Conservation (phyloP, 2,797 vertebrate genomes). For the Sebastes goodei region DNA sequence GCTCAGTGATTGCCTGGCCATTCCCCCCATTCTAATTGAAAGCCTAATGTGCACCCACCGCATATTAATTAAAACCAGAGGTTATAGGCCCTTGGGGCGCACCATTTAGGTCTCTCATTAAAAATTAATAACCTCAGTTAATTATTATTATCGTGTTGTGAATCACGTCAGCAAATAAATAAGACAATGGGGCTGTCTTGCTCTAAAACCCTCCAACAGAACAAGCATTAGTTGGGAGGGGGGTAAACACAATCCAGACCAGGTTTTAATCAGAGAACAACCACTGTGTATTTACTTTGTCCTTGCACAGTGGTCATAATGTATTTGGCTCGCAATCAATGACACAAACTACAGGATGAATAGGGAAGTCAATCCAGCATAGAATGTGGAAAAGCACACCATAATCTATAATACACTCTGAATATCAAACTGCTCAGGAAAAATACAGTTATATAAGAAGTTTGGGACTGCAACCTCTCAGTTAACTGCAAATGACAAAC, state of each 20-base stretch:
- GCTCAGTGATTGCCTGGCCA: slow-evolving; percentile 79
- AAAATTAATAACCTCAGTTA: slow-evolving; percentile 86
- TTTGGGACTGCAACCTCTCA: not conserved
- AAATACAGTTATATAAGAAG: not conserved
- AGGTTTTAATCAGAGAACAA: slow-evolving; percentile 59
- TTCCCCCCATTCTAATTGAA: slow-evolving; percentile 84
- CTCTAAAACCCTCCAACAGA: not conserved
- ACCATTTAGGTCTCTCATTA: slow-evolving; percentile 85
- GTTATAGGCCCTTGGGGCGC: slow-evolving; percentile 81
- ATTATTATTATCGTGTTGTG: slow-evolving; percentile 84
- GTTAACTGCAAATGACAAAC: not conserved
- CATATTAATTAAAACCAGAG: slow-evolving; percentile 87
- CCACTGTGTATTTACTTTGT: slow-evolving; percentile 38
- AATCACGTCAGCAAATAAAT: slow-evolving; percentile 80
- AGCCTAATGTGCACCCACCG: slow-evolving; percentile 82
- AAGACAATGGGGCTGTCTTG: slow-evolving; percentile 68
- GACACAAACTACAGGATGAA: slow-evolving; percentile 49
- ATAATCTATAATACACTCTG: not conserved
- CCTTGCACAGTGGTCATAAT: slow-evolving; percentile 24
- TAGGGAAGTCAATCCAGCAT: slow-evolving; percentile 28
- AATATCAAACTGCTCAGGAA: not conserved
- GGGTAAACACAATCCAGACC: slow-evolving; percentile 22
- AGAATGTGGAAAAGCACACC: slow-evolving; percentile 9
- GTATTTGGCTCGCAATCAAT: slow-evolving; percentile 54
- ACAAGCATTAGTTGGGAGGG: slow-evolving; percentile 26